Conservation (phyloP, 2,113 vertebrate species). For the Azemiops feae region DNA sequence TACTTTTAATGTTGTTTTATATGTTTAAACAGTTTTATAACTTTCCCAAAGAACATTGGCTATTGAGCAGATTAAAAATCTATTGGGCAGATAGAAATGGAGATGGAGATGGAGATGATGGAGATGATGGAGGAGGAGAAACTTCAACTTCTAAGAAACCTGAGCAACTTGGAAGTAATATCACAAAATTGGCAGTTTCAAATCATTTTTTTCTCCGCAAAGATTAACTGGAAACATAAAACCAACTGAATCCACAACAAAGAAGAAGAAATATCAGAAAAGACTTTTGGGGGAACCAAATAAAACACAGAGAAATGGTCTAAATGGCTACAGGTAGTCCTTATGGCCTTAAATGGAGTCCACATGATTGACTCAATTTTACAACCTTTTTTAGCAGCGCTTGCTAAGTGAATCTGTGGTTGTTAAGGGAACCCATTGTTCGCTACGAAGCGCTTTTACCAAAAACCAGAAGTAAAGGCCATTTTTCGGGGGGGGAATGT, state of each 20-base stretch:
- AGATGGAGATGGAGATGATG: no score
- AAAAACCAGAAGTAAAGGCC: background rate
- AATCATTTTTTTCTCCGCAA: background rate
- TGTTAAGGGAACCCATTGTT: background rate
- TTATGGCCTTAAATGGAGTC: no score
- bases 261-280: background rate
- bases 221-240: background rate
- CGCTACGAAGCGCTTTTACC: background rate
- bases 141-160: background rate
- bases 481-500: background rate
- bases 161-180: background rate
- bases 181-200: background rate
- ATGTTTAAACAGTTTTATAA: background rate
- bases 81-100: background rate
- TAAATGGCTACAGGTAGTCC: background rate
- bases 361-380: background rate
- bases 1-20: background rate
- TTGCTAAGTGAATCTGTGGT: background rate
- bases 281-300: background rate
- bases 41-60: background rate
- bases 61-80: background rate
- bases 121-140: background rate
- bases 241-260: background rate
- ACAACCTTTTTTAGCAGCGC: background rate
- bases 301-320: background rate